Evolutionary conservation across 2,888 invertebrate genomes (phyloP).

Genomic region (Sphecodes monilicornis): DNA sequence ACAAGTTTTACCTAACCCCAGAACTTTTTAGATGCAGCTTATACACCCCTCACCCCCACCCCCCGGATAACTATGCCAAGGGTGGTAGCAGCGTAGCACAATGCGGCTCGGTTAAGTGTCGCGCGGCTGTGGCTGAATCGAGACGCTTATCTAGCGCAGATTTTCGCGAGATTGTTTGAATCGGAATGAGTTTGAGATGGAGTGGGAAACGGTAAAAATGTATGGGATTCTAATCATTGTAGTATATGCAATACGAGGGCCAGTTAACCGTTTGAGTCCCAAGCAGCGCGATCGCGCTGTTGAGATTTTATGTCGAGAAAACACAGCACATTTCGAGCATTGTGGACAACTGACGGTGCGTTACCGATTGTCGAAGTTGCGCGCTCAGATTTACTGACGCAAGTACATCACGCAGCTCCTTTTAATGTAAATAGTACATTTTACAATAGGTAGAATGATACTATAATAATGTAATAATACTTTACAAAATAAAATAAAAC

Average conservation of each 20-base stretch:
- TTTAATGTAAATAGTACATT: too few relatives aligned
- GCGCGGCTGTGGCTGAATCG: not conserved
- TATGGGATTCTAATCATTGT: not conserved
- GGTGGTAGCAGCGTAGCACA: constrained; percentile 1
- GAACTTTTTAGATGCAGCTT: constrained; percentile 5
- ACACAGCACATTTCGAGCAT: too few relatives aligned
- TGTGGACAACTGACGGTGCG: too few relatives aligned
- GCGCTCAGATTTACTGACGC: too few relatives aligned
- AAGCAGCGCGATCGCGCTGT: too few relatives aligned
- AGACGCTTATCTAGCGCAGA: not conserved
- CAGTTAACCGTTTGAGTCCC: too few relatives aligned
- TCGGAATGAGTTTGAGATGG: not conserved
- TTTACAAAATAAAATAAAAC: too few relatives aligned
- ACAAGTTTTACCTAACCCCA: not conserved
- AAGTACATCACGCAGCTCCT: too few relatives aligned
- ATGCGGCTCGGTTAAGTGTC: not conserved
- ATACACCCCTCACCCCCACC: not conserved
- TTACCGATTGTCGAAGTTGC: too few relatives aligned
- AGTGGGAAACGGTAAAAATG: not conserved
- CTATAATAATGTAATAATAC: too few relatives aligned
- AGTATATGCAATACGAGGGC: not conserved
- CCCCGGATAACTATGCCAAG: not conserved
- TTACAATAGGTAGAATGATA: too few relatives aligned
- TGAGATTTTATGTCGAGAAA: too few relatives aligned
- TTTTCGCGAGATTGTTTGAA: not conserved